A percentile compares a stretch with the other conserved stretches of the same genome.
These are phyloP conservation scores for Caradrina clavipalpis DNA, from an alignment of 2,888 invertebrate species.

Conservation along the genomic window DNA sequence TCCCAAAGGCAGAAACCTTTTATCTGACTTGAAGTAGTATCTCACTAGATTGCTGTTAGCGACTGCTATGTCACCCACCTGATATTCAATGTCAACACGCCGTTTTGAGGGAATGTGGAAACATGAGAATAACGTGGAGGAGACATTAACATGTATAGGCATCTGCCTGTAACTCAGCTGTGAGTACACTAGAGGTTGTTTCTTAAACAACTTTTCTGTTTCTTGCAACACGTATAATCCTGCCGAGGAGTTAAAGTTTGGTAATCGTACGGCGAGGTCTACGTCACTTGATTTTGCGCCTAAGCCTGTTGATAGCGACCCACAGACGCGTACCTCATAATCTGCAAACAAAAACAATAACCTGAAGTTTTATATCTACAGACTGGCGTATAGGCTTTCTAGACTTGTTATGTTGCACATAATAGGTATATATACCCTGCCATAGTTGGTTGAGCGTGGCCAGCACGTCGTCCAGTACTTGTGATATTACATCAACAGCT, in stretches of 20 bases:
- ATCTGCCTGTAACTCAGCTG: not conserved
- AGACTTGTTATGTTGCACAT: not conserved
- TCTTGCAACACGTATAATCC: slow-evolving; percentile 26
- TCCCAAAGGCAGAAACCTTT: slow-evolving; percentile 40
- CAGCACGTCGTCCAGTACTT: not conserved
- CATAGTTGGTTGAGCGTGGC: slow-evolving; percentile 13
- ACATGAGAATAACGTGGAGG: slow-evolving; percentile 16
- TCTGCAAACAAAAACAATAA: slow-evolving; percentile 41
- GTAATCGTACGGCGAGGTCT: slow-evolving; percentile 56
- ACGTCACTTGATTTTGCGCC: slow-evolving; percentile 59
- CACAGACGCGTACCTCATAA: slow-evolving; percentile 46
- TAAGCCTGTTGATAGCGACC: slow-evolving; percentile 61
- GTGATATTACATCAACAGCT: not conserved
- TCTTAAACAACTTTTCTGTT: slow-evolving; percentile 26
- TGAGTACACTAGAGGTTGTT: slow-evolving; percentile 47
- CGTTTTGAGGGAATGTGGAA: slow-evolving; percentile 31
- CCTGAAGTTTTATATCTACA: too few relatives aligned
- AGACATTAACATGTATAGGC: not conserved
- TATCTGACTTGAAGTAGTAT: slow-evolving; percentile 55
- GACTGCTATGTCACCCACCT: not conserved
- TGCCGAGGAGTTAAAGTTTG: slow-evolving; percentile 18
- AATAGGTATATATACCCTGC: slow-evolving; percentile 4
- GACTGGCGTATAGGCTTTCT: too few relatives aligned
- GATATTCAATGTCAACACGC: slow-evolving; percentile 13
- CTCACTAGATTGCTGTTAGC: slow-evolving; percentile 25